Conservation (phyloP, 2,113 vertebrate species). For the Eupsittula cactorum region DNA sequence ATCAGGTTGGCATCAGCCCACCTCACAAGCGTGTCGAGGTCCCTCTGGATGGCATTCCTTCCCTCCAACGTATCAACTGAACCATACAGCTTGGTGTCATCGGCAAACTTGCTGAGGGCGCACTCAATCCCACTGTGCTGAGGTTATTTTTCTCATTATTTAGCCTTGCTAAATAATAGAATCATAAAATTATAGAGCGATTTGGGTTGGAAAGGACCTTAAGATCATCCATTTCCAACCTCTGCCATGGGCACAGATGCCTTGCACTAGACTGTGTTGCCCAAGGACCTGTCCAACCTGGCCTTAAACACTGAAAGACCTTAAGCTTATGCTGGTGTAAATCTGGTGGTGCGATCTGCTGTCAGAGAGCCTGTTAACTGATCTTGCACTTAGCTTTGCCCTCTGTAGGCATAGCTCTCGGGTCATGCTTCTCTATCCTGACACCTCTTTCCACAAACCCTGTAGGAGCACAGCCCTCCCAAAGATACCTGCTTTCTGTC, state of each 20-base stretch:
- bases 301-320: background rate
- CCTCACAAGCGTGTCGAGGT: no score
- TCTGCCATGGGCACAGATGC: background rate
- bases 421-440: background rate
- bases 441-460: background rate
- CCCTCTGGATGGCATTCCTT: no score
- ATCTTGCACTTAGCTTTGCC: background rate
- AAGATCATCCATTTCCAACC: background rate
- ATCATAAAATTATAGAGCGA: background rate
- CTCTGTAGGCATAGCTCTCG: background rate
- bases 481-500: background rate
- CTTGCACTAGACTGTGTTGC: background rate
- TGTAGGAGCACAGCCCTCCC: no score
- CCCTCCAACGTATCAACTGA: no score
- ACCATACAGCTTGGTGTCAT: no score
- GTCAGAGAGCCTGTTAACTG: background rate
- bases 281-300: background rate
- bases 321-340: background rate
- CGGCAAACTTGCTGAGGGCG: no score
- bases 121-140: no score
- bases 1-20: no score
- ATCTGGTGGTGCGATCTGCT: background rate
- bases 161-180: background rate
- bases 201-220: background rate
- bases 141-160: background rate